Conservation (phyloP, 2,113 vertebrate species). For the Loxodonta africana region DNA sequence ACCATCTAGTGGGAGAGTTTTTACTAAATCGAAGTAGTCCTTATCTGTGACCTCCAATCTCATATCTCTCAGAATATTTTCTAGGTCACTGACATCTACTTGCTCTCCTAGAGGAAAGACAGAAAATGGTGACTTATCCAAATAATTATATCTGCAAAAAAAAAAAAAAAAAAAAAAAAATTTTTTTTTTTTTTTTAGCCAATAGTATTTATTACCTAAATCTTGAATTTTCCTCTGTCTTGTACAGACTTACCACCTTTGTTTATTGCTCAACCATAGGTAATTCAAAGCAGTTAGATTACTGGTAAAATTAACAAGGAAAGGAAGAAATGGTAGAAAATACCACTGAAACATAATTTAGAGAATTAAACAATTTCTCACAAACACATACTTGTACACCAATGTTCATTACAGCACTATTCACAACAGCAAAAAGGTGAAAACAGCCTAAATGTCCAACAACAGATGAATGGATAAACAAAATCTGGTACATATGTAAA, state of each 20-base stretch:
- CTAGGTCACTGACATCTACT: slow-evolving; percentile 27
- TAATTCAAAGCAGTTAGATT: neutral
- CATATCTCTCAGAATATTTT: slow-evolving; percentile 45
- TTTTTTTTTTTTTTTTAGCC: too few species aligned
- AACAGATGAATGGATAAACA: neutral
- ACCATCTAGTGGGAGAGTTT: slow-evolving; percentile 59
- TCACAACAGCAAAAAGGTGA: neutral
- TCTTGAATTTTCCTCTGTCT: slow-evolving; percentile 9
- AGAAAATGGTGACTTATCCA: neutral
- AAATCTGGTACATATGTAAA: neutral
- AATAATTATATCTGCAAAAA: neutral
- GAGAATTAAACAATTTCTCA: slow-evolving; percentile 34
- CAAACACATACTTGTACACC: neutral
- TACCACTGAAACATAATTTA: neutral
- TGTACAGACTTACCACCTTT: neutral
- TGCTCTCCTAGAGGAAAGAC: slow-evolving; percentile 35
- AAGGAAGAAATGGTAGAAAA: neutral
- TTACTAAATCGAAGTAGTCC: slow-evolving; percentile 49
- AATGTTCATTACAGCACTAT: neutral
- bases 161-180: too few species aligned
- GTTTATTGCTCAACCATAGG: neutral
- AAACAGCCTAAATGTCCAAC: neutral
- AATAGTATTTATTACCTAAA: neutral
- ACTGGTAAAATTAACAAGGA: neutral
- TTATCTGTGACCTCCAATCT: slow-evolving; percentile 60